Conservation (phyloP, 1,140 invertebrate species). For the Microplitis demolitor region DNA sequence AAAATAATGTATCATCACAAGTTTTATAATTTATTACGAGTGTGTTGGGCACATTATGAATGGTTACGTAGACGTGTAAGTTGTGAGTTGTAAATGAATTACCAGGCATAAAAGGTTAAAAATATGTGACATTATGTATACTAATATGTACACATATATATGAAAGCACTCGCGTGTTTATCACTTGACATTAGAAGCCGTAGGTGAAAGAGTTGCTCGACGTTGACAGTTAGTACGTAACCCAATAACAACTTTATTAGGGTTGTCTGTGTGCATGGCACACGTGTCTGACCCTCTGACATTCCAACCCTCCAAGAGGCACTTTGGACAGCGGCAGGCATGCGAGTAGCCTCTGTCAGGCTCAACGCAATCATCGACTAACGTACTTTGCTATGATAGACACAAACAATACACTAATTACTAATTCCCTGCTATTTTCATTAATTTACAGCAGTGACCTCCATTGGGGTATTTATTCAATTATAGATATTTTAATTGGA, state of each 20-base stretch:
- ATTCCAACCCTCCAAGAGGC: slow-evolving; percentile 33
- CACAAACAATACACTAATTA: slow-evolving; percentile 29
- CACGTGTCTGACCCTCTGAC: slow-evolving; percentile 40
- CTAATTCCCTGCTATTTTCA: slow-evolving; percentile 24
- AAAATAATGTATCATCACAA: not conserved
- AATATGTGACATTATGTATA: no score
- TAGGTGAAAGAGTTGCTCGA: not conserved
- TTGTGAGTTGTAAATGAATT: no score
- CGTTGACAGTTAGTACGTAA: slow-evolving; percentile 20
- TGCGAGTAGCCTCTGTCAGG: not conserved
- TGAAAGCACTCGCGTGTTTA: not conserved
- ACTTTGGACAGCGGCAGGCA: not conserved
- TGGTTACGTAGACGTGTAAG: no score
- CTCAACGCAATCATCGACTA: not conserved
- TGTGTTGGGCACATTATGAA: no score
- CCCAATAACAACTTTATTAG: slow-evolving; percentile 40
- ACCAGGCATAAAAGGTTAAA: no score
- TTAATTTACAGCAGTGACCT: no score
- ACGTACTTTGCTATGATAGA: not conserved
- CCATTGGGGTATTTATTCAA: no score
- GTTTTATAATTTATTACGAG: not conserved
- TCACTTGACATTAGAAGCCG: not conserved
- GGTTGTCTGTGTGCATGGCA: slow-evolving; percentile 27
- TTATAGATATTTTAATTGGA: no score
- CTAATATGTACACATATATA: no score